Percentiles rank a stretch among this genome's conserved stretches.
These are phyloP conservation scores for Brachypterus glaber DNA, from an alignment of 2,888 invertebrate species.

Conservation along the genomic window DNA sequence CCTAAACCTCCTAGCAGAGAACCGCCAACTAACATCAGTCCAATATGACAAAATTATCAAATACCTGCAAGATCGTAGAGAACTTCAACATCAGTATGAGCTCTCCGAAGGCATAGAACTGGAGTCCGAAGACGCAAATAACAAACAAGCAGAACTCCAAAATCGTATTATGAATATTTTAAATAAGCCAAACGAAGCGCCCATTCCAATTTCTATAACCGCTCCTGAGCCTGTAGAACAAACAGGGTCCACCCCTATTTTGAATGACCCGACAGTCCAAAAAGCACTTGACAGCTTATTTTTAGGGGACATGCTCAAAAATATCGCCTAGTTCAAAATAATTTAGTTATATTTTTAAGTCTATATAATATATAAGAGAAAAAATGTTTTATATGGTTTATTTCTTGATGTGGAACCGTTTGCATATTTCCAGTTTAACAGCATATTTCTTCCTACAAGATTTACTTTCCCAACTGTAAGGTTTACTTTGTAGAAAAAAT, in stretches of 20 bases:
- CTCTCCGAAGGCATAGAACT: constrained; percentile 54
- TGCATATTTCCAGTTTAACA: too few relatives aligned
- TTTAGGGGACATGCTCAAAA: constrained; percentile 49
- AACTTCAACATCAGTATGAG: constrained; percentile 66
- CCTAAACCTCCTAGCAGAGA: constrained; percentile 73
- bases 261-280: constrained; percentile 69
- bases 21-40: constrained; percentile 62
- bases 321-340: constrained; percentile 37
- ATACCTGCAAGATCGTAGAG: constrained; percentile 63
- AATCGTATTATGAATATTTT: constrained; percentile 70
- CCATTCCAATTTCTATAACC: constrained; percentile 31
- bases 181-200: constrained; percentile 44
- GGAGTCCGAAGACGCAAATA: constrained; percentile 40
- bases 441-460: too few relatives aligned
- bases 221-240: constrained; percentile 30
- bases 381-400: too few relatives aligned
- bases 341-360: too few relatives aligned
- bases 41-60: constrained; percentile 71
- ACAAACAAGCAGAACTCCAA: constrained; percentile 61
- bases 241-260: constrained; percentile 40
- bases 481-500: too few relatives aligned
- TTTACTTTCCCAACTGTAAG: too few relatives aligned
- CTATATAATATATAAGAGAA: too few relatives aligned
- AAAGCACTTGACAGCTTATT: constrained; percentile 65
- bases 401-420: too few relatives aligned